phyloP scores from a whole-genome alignment of 2,113 vertebrate species.

The Leptocoma aspasia region DNA sequence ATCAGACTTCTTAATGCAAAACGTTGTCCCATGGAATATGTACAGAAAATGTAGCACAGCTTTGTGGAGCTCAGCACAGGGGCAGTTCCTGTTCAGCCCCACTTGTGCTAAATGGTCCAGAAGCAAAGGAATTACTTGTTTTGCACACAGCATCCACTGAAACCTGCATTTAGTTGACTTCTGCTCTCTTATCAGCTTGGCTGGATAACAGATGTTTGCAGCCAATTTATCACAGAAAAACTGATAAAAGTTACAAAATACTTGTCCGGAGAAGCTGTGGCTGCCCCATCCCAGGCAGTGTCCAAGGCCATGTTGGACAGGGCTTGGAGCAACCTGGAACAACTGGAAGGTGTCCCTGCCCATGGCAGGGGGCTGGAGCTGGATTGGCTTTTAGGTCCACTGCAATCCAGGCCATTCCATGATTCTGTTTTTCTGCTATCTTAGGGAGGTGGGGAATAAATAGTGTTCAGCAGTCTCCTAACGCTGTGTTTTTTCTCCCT shows the following conservation, averaged over 20 bases:
- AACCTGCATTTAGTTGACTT: not conserved
- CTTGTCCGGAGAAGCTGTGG: not conserved
- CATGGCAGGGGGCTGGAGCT: not conserved
- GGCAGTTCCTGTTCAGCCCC: not conserved
- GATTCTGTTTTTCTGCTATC: not conserved
- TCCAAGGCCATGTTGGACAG: not conserved
- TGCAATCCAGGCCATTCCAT: not conserved
- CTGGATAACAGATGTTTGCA: not conserved
- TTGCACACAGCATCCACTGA: not conserved
- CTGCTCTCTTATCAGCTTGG: not conserved
- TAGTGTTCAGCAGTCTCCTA: not conserved
- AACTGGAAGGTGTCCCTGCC: not conserved
- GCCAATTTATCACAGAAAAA: not conserved
- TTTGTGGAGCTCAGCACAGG: not conserved
- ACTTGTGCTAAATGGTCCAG: not conserved
- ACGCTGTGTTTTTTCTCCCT: not conserved
- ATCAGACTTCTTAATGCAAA: not conserved
- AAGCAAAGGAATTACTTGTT: not conserved
- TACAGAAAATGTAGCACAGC: not conserved
- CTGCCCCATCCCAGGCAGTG: not conserved
- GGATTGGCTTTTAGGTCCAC: not conserved
- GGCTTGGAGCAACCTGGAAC: rapidly evolving
- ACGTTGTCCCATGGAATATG: not conserved
- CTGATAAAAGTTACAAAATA: not conserved
- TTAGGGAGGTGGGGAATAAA: not conserved